Evolutionary conservation across 1,140 invertebrate species (phyloP).

Genomic region (Bemisia tabaci): DNA sequence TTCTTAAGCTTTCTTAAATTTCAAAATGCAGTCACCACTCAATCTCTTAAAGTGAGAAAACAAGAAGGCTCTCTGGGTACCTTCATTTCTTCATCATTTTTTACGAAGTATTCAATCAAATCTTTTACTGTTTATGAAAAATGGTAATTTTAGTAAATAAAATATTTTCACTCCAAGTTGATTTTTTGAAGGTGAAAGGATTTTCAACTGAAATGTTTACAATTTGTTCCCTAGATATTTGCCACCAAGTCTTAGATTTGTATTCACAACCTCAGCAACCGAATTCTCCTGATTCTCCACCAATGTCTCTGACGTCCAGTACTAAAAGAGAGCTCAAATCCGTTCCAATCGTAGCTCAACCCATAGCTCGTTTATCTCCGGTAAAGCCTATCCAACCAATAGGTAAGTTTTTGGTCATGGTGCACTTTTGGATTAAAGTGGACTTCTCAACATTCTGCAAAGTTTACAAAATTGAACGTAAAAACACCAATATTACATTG

Average conservation of each 20-base stretch:
- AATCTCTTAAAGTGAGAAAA: neutral
- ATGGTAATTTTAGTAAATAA: too few relatives aligned
- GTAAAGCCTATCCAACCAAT: neutral
- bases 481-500: too few relatives aligned
- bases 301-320: conserved; percentile 15
- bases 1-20: neutral
- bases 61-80: neutral
- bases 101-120: too few relatives aligned
- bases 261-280: conserved; percentile 53
- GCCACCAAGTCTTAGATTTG: conserved; percentile 87
- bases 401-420: neutral
- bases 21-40: neutral
- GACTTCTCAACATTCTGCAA: too few relatives aligned
- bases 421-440: neutral
- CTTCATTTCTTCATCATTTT: too few relatives aligned
- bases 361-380: neutral
- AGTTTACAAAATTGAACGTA: too few relatives aligned
- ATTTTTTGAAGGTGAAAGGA: too few relatives aligned
- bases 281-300: conserved; percentile 44
- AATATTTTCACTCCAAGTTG: too few relatives aligned
- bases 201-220: too few relatives aligned
- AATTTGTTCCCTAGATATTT: conserved; percentile 62
- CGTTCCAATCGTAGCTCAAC: neutral
- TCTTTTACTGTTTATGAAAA: too few relatives aligned
- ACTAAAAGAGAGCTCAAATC: neutral